phyloP scores from a whole-genome alignment of 2,797 vertebrate genomes.

The Syngnathus acus region DNA sequence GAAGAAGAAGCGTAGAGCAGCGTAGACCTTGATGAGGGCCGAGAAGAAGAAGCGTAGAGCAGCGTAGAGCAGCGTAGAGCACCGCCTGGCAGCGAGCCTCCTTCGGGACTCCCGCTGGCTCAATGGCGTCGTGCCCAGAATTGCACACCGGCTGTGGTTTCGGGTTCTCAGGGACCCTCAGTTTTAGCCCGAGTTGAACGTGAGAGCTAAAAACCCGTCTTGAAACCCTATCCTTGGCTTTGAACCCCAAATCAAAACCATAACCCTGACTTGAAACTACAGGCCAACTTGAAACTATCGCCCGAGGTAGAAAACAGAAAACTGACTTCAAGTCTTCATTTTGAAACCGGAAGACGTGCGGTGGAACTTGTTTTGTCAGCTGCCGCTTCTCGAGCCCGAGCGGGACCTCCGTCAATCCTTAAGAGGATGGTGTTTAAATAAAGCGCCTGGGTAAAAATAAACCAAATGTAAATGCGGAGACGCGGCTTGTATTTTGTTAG shows the following conservation, averaged over 20 bases:
- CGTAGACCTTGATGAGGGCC: neutral
- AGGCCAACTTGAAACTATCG: neutral
- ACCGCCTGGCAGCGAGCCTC: neutral
- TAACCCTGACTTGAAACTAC: no score
- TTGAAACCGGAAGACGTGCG: neutral
- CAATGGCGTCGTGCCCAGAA: neutral
- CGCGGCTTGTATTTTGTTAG: neutral
- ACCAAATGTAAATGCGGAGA: slow-evolving; percentile 7
- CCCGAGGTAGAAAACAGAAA: neutral
- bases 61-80: neutral
- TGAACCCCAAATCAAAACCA: no score
- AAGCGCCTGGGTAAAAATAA: neutral
- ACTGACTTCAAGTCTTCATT: neutral
- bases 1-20: neutral
- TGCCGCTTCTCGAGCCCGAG: neutral
- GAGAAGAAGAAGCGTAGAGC: neutral
- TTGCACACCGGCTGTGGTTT: neutral
- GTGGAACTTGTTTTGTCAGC: neutral
- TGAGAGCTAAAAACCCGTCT: no score
- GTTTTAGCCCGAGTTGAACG: no score
- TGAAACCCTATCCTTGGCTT: no score
- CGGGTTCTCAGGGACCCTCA: no score
- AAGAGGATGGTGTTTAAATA: neutral
- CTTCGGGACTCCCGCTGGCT: neutral
- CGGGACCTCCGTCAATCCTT: neutral